phyloP scores from a whole-genome alignment of 2,797 vertebrate genomes.

The Dryobates pubescens region DNA sequence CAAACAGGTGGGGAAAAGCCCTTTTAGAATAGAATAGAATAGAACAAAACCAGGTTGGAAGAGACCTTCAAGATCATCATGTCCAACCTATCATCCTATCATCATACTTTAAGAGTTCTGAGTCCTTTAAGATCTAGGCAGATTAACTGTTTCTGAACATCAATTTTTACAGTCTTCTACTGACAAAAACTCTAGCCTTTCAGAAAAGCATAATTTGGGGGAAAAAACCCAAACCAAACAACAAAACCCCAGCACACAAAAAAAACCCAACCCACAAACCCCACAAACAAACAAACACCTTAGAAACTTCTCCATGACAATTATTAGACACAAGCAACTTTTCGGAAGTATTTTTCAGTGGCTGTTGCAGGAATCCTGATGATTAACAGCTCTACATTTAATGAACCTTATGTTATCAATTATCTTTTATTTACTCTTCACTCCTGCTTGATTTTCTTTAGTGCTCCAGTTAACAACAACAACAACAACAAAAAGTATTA shows the following conservation, averaged over 20 bases:
- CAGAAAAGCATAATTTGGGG: not conserved
- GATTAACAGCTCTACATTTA: not conserved
- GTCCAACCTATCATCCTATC: too few species aligned
- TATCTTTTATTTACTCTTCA: not conserved
- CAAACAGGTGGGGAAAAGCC: not conserved
- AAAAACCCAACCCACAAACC: not conserved
- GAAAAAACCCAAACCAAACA: not conserved
- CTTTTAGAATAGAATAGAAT: too few species aligned
- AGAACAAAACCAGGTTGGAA: too few species aligned
- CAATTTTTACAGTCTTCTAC: not conserved
- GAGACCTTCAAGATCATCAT: too few species aligned
- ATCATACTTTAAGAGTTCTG: not conserved
- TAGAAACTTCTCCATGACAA: not conserved
- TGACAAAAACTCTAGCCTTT: not conserved
- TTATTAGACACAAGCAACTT: not conserved
- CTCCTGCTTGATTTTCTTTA: not conserved
- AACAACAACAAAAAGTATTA: not conserved
- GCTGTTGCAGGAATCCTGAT: not conserved
- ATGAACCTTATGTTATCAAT: not conserved
- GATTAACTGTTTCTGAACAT: not conserved
- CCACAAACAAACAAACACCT: not conserved
- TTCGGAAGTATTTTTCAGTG: not conserved
- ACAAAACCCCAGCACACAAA: not conserved
- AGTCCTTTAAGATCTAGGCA: not conserved
- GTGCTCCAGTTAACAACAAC: not conserved